Conservation (phyloP, 2,888 invertebrate genomes). For the Amphipoea lucens region DNA sequence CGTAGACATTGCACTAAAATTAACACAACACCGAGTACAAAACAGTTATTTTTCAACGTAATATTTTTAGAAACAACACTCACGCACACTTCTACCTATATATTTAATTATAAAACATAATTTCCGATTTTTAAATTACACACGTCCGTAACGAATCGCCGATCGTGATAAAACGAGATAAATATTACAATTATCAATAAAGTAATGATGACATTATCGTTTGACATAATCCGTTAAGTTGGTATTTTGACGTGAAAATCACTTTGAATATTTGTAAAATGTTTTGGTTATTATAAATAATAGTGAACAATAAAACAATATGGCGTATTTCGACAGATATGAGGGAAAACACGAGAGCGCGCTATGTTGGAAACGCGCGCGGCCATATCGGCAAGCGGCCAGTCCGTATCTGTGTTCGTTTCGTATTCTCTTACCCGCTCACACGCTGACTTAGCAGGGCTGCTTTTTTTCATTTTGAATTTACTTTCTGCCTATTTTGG, state of each 20-base stretch:
- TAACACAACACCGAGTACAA: conserved; percentile 71
- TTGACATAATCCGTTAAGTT: conserved; percentile 47
- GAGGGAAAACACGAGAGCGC: conserved; percentile 83
- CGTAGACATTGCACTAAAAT: conserved; percentile 82
- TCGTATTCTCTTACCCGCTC: conserved; percentile 85
- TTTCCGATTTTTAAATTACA: conserved; percentile 59
- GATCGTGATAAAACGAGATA: conserved; percentile 64
- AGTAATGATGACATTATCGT: conserved; percentile 50
- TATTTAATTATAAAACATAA: conserved; percentile 53
- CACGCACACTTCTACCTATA: conserved; percentile 44
- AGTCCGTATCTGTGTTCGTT: conserved; percentile 82
- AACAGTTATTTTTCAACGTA: conserved; percentile 75
- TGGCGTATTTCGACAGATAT: conserved; percentile 86
- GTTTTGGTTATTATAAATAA: conserved; percentile 71
- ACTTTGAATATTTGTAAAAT: conserved; percentile 51
- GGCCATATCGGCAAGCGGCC: conserved; percentile 82
- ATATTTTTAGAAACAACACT: conserved; percentile 76
- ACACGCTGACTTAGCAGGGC: conserved; percentile 82
- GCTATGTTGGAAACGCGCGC: conserved; percentile 72
- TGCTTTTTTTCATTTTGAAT: conserved; percentile 66
- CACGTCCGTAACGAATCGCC: conserved; percentile 62
- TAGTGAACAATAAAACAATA: conserved; percentile 84
- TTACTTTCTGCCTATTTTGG: conserved; percentile 4
- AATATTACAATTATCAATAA: conserved; percentile 62
- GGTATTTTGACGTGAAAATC: conserved; percentile 40